Evolutionary conservation across 2,113 vertebrate genomes (phyloP).

Genomic region (Ptyas mucosa): DNA sequence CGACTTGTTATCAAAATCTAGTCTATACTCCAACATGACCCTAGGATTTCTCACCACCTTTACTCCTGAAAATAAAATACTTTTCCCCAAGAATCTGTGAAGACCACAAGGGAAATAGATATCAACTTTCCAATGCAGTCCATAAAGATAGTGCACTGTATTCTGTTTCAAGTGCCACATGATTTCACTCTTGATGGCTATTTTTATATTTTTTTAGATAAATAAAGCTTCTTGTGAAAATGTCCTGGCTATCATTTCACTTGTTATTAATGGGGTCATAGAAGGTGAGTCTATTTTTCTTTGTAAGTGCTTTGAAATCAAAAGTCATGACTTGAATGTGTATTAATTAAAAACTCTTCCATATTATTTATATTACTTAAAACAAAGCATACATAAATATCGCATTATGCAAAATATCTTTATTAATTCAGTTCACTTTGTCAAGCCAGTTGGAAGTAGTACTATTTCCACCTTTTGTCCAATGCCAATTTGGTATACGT

Average conservation of each 20-base stretch:
- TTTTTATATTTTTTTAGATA: slow-evolving; percentile 69
- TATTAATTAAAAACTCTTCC: not conserved
- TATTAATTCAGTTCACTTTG: not conserved
- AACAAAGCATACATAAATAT: not conserved
- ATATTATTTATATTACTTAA: not conserved
- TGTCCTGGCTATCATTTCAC: slow-evolving; percentile 89
- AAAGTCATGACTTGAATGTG: not conserved
- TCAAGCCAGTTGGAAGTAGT: not conserved
- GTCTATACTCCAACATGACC: not conserved
- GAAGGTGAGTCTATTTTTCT: slow-evolving; percentile 76
- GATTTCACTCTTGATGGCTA: not conserved
- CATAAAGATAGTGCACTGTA: not conserved
- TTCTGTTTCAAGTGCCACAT: not conserved
- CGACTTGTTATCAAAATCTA: not conserved
- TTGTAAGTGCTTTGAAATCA: not conserved
- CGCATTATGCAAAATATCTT: not conserved
- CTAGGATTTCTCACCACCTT: not conserved
- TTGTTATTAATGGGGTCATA: slow-evolving; percentile 91
- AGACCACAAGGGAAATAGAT: not conserved
- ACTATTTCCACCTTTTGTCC: not conserved
- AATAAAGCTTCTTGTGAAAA: slow-evolving; percentile 86
- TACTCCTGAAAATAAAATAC: not conserved
- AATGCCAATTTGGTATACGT: not conserved
- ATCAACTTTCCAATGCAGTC: not conserved
- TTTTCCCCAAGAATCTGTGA: not conserved